Percentiles rank a stretch among this genome's conserved stretches.
Conservation (phyloP, 2,113 vertebrate species). For the Glaucomys volans region DNA sequence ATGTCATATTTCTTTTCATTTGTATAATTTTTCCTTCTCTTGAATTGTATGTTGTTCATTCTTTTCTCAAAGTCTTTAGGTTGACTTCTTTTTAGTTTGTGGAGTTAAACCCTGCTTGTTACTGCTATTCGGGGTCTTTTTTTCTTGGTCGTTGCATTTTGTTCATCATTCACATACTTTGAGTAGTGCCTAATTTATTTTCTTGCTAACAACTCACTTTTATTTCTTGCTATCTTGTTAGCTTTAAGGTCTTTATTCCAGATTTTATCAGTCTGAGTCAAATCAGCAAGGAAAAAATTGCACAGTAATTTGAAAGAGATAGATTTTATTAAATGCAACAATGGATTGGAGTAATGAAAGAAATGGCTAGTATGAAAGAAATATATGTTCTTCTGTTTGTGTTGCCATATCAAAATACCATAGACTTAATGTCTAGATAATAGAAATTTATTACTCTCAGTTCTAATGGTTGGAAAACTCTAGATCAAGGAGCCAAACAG, state of each 20-base stretch:
- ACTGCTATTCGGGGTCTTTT: neutral
- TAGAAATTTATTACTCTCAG: neutral
- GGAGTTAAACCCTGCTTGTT: neutral
- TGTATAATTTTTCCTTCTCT: neutral
- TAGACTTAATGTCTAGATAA: neutral
- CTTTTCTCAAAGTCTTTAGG: neutral
- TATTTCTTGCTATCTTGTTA: neutral
- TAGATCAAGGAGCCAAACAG: neutral
- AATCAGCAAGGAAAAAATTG: neutral
- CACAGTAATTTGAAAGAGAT: neutral
- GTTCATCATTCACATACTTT: conserved; percentile 7
- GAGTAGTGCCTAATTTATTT: neutral
- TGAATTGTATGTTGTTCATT: neutral
- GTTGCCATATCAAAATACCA: neutral
- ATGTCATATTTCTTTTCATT: neutral
- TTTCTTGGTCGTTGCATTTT: neutral
- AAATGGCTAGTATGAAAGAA: neutral
- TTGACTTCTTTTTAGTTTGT: neutral
- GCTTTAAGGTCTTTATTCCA: neutral
- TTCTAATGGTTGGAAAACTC: neutral
- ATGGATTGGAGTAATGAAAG: neutral
- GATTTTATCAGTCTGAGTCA: neutral
- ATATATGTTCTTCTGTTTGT: neutral
- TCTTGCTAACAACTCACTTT: neutral
- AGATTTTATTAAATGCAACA: neutral